A percentile compares a stretch with the other conserved stretches of the same genome.
phyloP scores from a whole-genome alignment of 2,113 vertebrate genomes.

The Cyprinodon variegatus region DNA sequence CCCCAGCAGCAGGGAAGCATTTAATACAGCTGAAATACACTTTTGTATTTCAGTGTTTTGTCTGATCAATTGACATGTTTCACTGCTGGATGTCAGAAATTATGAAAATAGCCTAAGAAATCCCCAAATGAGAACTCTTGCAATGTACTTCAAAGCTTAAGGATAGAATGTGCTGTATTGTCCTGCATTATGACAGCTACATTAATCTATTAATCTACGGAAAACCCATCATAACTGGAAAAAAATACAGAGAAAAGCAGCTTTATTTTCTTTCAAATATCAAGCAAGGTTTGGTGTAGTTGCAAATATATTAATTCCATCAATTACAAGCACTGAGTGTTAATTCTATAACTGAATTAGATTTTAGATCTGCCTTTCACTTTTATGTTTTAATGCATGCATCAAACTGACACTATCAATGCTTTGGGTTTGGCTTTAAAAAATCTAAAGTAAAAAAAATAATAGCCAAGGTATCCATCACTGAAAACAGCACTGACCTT shows the following conservation, averaged over 20 bases:
- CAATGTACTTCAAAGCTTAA: conserved; percentile 43
- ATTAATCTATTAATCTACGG: conserved; percentile 13
- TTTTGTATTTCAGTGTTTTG: conserved; percentile 41
- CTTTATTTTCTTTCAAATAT: background rate
- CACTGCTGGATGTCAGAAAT: conserved; percentile 53
- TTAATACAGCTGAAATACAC: conserved; percentile 20
- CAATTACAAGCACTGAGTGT: background rate
- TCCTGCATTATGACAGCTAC: conserved; percentile 34
- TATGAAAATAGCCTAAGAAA: conserved; percentile 58
- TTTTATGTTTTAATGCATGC: conserved; percentile 1
- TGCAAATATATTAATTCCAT: background rate
- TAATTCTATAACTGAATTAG: background rate
- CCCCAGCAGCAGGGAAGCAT: conserved; percentile 29
- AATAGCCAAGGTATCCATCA: conserved; percentile 43
- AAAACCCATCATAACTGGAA: conserved; percentile 11
- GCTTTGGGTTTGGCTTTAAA: conserved; percentile 41
- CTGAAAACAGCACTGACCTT: conserved; percentile 45
- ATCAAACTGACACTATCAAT: conserved; percentile 33
- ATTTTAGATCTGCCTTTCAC: background rate
- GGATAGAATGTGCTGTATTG: conserved; percentile 51
- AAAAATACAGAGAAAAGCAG: background rate
- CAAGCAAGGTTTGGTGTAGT: background rate
- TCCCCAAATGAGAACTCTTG: conserved; percentile 57
- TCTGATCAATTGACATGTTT: conserved; percentile 59
- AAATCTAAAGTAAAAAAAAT: conserved; percentile 27